A percentile compares a stretch with the other conserved stretches of the same genome.
phyloP scores from a whole-genome alignment of 2,797 vertebrate species.

The Anabas testudineus region DNA sequence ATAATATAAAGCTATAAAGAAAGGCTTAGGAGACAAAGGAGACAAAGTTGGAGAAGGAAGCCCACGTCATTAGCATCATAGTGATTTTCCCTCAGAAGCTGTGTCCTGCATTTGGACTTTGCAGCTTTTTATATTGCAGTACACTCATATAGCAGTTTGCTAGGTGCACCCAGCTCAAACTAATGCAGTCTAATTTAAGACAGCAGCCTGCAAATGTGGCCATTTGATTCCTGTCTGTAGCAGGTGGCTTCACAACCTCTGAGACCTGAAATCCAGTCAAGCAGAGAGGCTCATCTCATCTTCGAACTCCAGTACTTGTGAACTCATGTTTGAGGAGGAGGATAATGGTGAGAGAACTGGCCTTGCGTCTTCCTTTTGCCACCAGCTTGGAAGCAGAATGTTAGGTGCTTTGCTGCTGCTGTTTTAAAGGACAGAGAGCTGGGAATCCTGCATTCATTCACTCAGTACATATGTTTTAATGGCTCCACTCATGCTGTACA shows the following conservation, averaged over 20 bases:
- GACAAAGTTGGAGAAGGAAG: neutral
- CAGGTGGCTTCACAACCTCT: slow-evolving; percentile 33
- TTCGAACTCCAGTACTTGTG: slow-evolving; percentile 2
- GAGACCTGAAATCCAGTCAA: slow-evolving; percentile 60
- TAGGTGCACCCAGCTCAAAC: neutral
- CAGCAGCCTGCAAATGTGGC: neutral
- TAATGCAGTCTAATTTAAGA: neutral
- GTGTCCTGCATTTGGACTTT: fast-evolving
- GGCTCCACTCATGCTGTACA: neutral
- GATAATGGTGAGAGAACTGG: slow-evolving; percentile 26
- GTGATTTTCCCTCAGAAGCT: neutral
- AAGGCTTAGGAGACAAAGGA: neutral
- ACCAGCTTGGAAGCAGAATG: neutral
- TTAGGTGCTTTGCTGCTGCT: neutral
- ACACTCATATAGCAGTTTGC: too few relatives aligned
- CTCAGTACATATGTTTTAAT: neutral
- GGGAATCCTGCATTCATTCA: neutral
- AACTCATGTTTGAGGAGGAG: slow-evolving; percentile 44
- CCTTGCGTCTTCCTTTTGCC: neutral
- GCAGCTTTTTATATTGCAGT: neutral
- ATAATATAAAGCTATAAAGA: neutral
- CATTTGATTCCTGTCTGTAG: slow-evolving; percentile 10
- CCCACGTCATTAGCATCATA: too few relatives aligned
- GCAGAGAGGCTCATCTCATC: slow-evolving; percentile 11
- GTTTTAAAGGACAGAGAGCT: neutral